Percentiles rank a stretch among this genome's conserved stretches.
These are phyloP conservation scores for Epicampocera succincta DNA, from an alignment of 2,888 invertebrate genomes.

Conservation along the genomic window DNA sequence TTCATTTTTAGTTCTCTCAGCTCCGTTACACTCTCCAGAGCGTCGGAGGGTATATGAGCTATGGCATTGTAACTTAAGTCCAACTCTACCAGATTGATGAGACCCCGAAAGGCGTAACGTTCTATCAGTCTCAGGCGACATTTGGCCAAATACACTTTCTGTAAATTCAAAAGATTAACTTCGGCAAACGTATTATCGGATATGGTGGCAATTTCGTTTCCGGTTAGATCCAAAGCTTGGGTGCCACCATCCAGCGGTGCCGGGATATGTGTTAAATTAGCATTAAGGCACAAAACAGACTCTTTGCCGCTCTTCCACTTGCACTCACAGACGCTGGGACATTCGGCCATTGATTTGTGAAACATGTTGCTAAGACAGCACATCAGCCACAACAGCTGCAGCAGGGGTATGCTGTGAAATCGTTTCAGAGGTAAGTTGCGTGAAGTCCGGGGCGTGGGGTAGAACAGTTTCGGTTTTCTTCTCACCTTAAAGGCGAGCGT, in stretches of 20 bases:
- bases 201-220: conserved; percentile 86
- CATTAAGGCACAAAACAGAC: conserved; percentile 90
- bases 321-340: conserved; percentile 91
- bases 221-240: conserved; percentile 89
- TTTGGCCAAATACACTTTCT: conserved; percentile 88
- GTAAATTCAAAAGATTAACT: conserved; percentile 89
- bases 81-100: conserved; percentile 91
- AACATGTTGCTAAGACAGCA: conserved; percentile 76
- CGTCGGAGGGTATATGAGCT: conserved; percentile 86
- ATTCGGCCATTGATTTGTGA: conserved; percentile 83
- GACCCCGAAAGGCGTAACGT: conserved; percentile 88
- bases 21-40: conserved; percentile 88
- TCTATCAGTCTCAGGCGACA: conserved; percentile 88
- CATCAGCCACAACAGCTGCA: conserved; percentile 76
- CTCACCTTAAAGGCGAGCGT: conserved; percentile 77
- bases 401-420: conserved; percentile 72
- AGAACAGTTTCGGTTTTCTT: conserved; percentile 72
- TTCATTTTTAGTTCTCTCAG: conserved; percentile 88
- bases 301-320: conserved; percentile 95
- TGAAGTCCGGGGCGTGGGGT: conserved; percentile 8
- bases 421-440: conserved; percentile 57
- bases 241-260: conserved; percentile 89
- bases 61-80: conserved; percentile 90
- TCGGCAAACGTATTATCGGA: conserved; percentile 88
- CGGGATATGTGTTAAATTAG: conserved; percentile 88